phyloP scores from a whole-genome alignment of 2,888 invertebrate species.

The Harmothoe impar region DNA sequence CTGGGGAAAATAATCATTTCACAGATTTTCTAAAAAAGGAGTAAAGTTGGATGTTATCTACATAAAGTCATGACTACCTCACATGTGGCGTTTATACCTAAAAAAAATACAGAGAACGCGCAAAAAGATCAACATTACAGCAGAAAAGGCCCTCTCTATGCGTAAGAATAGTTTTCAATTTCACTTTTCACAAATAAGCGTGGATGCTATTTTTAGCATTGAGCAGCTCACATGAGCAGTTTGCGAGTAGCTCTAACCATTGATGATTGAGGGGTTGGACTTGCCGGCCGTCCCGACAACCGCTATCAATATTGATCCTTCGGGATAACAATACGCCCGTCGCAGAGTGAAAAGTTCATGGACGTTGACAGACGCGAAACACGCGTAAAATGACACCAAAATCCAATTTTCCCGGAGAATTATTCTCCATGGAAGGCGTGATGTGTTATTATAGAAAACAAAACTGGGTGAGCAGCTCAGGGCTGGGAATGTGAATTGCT shows the following conservation, averaged over 20 bases:
- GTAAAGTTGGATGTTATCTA: too few relatives aligned
- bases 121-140: too few relatives aligned
- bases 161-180: not conserved
- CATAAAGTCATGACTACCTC: too few relatives aligned
- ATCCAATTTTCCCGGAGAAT: conserved; percentile 26
- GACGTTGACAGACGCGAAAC: conserved; percentile 12
- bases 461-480: not conserved
- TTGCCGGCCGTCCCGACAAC: too few relatives aligned
- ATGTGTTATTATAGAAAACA: conserved; percentile 15
- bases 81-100: too few relatives aligned
- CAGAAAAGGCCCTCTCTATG: not conserved
- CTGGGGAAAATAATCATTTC: too few relatives aligned
- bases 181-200: not conserved
- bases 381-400: conserved; percentile 44
- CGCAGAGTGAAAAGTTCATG: conserved; percentile 3
- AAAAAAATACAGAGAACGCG: too few relatives aligned
- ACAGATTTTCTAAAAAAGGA: too few relatives aligned
- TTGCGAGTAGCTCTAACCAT: not conserved
- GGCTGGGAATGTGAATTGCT: not conserved
- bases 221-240: conserved; percentile 15
- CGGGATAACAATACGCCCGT: not conserved
- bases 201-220: not conserved
- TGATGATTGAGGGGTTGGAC: too few relatives aligned
- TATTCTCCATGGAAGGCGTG: not conserved
- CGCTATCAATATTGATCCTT: not conserved